These are phyloP conservation scores for Neogobius melanostomus DNA, from an alignment of 2,113 vertebrate genomes.

Conservation along the genomic window DNA sequence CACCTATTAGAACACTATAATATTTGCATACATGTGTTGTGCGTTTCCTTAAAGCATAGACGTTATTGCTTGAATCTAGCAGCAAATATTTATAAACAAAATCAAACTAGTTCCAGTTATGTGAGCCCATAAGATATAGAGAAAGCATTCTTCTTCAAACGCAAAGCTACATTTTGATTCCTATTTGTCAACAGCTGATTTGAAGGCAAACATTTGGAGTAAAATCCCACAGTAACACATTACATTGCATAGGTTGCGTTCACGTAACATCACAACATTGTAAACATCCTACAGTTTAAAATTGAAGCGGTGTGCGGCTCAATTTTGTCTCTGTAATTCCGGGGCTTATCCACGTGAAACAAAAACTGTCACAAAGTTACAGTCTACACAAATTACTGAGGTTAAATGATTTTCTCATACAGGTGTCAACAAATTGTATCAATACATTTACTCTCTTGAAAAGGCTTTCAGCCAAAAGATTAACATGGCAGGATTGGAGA, in stretches of 20 bases:
- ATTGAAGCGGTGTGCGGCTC: too few relatives aligned
- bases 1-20: neutral
- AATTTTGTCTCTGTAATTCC: too few relatives aligned
- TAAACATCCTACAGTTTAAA: too few relatives aligned
- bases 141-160: slow-evolving; percentile 6
- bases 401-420: too few relatives aligned
- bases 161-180: neutral
- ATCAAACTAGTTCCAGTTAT: slow-evolving; percentile 52
- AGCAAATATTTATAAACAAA: slow-evolving; percentile 8
- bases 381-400: too few relatives aligned
- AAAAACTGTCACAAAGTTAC: too few relatives aligned
- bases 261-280: too few relatives aligned
- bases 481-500: too few relatives aligned
- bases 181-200: slow-evolving; percentile 18
- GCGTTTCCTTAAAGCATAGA: slow-evolving; percentile 26
- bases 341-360: too few relatives aligned
- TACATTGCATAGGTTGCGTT: slow-evolving; percentile 12
- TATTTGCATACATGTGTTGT: slow-evolving; percentile 10
- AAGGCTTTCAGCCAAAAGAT: too few relatives aligned
- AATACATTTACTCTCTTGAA: too few relatives aligned
- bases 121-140: slow-evolving; percentile 52
- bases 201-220: slow-evolving; percentile 34
- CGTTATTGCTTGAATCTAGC: neutral
- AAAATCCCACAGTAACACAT: slow-evolving; percentile 9
- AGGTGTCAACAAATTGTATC: too few relatives aligned